Base-by-base conservation (phyloP, 2,888 invertebrate species). In the Caenorhabditis imperialis region DNA sequence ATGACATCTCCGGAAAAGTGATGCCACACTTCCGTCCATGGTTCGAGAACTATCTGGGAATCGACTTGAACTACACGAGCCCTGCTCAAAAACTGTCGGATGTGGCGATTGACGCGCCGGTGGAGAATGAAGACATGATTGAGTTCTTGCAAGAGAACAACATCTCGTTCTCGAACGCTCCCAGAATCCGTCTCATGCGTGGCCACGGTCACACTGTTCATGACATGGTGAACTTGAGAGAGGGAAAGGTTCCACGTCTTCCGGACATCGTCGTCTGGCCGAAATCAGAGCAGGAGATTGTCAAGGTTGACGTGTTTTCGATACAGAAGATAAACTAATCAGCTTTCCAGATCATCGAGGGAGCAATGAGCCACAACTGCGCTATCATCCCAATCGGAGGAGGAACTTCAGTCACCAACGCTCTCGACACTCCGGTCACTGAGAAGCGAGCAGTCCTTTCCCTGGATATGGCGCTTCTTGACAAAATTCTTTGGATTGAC, bases 261-360 rank as follows among this genome's bases (percentile, higher is more conserved):
- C 97, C 97, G 2, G 99, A 99, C 87, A 89, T 97, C 14, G 93
- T 98, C 0, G 91, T 95, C 1, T 99, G 97, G 97, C 97, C 97
- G 42, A 92, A 77, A 51, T 77, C 38, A 16, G 85, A 85, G 42
- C 54, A 73, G 16, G 75, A 79, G 7, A 55, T 79, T 40, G 57
- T 70, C 12, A 72, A 57, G 51, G 76, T 77, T n/a, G 10, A 38
- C 10, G 6, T 30, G 10, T 30, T 30, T 30, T 10, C 10, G 7
- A 30, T 10, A 10, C 10, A 7, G 30, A 30, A 30, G 10, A 30
- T 10, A 30, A 30, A 30, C 7, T 7, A 30, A 48, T 37, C 14
- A 54, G 38, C 1, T 44, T 71, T 62, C 30, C 47, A 84, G 83
- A 92, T 98, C 81, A 93, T 98, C 0, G 89, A 91, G 22, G 88